Conservation (phyloP, 2,113 vertebrate genomes). For the Clupea harengus region DNA sequence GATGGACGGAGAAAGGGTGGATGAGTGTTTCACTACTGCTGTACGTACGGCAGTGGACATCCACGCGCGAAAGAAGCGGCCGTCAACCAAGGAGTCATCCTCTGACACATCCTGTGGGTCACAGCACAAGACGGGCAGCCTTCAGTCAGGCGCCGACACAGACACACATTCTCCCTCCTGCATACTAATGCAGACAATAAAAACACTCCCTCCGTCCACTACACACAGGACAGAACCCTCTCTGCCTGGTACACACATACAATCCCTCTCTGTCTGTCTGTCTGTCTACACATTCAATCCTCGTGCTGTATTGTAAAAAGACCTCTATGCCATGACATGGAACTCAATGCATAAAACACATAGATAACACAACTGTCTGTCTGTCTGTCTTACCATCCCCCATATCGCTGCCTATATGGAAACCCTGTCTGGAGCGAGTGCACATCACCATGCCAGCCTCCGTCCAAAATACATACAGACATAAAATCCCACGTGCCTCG, state of each 20-base stretch:
- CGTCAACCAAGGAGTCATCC: constrained; percentile 57
- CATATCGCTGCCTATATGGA: background rate
- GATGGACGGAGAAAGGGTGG: background rate
- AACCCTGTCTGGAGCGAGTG: background rate
- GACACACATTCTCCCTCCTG: background rate
- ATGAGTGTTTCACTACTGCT: constrained; percentile 22
- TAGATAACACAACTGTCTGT: background rate
- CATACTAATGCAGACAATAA: background rate
- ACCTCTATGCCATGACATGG: background rate
- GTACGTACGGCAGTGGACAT: constrained; percentile 67
- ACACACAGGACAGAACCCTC: background rate
- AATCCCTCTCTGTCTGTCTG: background rate
- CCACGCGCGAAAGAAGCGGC: constrained; percentile 67
- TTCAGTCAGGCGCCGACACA: constrained; percentile 42
- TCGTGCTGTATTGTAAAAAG: background rate
- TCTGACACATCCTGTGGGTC: constrained; percentile 63
- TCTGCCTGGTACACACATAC: background rate
- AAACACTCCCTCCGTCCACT: background rate
- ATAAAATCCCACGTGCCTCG: background rate
- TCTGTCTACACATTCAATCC: background rate
- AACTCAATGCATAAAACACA: background rate
- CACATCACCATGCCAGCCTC: background rate
- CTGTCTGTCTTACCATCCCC: background rate
- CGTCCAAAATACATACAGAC: background rate
- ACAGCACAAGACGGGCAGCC: constrained; percentile 22